These are phyloP conservation scores for Cyclophora albipunctata DNA, from an alignment of 2,888 invertebrate species.

Conservation along the genomic window DNA sequence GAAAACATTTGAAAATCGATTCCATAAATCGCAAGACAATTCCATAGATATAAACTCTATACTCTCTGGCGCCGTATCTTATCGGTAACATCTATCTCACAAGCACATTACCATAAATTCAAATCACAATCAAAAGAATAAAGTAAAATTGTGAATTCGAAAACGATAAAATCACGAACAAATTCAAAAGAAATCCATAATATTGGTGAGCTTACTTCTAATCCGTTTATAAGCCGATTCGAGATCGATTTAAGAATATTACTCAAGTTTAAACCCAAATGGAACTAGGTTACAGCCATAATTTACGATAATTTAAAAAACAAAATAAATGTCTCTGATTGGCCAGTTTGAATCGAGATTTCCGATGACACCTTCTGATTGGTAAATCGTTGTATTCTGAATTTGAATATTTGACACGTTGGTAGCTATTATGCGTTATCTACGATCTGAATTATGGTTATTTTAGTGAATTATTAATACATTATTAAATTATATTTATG, in stretches of 20 bases:
- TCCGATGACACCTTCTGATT: conserved; percentile 15
- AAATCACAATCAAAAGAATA: too few species aligned
- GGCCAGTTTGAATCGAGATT: conserved; percentile 33
- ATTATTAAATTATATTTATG: too few species aligned
- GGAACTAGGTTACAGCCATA: conserved; percentile 39
- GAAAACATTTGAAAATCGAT: too few species aligned
- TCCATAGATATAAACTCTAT: too few species aligned
- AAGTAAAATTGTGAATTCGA: too few species aligned
- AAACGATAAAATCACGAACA: background rate
- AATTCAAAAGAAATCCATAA: conserved; percentile 4
- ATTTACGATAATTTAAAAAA: conserved; percentile 41
- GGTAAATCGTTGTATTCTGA: conserved; percentile 6
- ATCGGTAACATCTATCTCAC: too few species aligned
- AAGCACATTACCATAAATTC: too few species aligned
- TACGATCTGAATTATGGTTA: too few species aligned
- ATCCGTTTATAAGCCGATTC: conserved; percentile 16
- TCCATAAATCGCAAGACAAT: too few species aligned
- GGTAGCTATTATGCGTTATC: background rate
- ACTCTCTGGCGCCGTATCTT: too few species aligned
- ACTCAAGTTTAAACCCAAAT: conserved; percentile 32
- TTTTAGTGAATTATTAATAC: too few species aligned
- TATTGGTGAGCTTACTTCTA: conserved; percentile 5
- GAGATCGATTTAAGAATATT: conserved; percentile 10
- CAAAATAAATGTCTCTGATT: conserved; percentile 42
- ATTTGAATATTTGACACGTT: conserved; percentile 8